phyloP scores from a whole-genome alignment of 2,113 vertebrate species.

The Oryzias curvinotus region DNA sequence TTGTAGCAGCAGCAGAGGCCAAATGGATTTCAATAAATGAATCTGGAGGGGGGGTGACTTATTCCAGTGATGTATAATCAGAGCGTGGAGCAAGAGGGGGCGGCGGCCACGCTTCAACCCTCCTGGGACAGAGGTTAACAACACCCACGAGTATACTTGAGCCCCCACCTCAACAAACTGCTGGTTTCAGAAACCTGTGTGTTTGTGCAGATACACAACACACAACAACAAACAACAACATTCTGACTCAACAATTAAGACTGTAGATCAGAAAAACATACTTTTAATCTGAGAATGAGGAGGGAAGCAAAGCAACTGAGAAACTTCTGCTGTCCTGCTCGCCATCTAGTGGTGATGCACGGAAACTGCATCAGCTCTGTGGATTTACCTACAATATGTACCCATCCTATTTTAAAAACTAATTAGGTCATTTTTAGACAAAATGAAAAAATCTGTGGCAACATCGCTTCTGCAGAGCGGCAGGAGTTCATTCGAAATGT shows the following conservation, averaged over 20 bases:
- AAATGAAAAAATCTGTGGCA: no score
- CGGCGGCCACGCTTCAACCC: constrained; percentile 50
- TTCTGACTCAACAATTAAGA: neutral
- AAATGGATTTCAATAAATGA: constrained; percentile 1
- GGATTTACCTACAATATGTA: neutral
- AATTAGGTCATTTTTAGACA: no score
- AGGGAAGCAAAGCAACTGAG: neutral
- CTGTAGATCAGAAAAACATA: neutral
- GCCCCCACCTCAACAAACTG: constrained; percentile 9
- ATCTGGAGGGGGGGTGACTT: neutral
- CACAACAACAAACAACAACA: constrained; percentile 5
- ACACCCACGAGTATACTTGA: constrained; percentile 47
- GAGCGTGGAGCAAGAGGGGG: constrained; percentile 4
- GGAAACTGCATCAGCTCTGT: constrained; percentile 29
- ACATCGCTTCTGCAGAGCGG: no score
- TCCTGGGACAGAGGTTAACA: constrained; percentile 56
- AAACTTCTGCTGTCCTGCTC: constrained; percentile 50
- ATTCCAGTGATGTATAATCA: constrained; percentile 14
- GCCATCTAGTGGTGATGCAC: constrained; percentile 64
- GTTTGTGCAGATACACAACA: constrained; percentile 8
- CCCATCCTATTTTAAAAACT: no score
- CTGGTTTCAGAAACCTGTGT: constrained; percentile 8
- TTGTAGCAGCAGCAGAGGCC: neutral
- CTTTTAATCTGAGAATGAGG: neutral
- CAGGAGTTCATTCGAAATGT: no score